These are phyloP conservation scores for Agrochola litura DNA, from an alignment of 2,888 invertebrate genomes.

Conservation along the genomic window DNA sequence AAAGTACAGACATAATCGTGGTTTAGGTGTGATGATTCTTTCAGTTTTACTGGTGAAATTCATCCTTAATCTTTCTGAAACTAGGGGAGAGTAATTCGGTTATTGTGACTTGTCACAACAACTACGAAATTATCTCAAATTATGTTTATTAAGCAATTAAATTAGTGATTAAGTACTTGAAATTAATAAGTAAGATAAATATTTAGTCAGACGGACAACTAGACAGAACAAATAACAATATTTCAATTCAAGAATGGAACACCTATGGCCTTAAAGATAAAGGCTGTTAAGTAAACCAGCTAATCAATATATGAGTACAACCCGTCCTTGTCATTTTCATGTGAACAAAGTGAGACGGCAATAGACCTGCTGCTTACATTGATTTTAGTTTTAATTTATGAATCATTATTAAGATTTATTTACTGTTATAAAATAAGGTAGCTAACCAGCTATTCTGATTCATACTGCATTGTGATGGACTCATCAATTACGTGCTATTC, in stretches of 20 bases:
- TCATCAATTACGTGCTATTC: neutral
- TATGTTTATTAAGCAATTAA: neutral
- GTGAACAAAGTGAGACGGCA: neutral
- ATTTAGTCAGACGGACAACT: neutral
- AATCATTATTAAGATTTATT: neutral
- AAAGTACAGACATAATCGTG: too few species aligned
- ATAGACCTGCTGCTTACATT: neutral
- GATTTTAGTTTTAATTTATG: neutral
- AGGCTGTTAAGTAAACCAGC: neutral
- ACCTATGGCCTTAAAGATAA: too few species aligned
- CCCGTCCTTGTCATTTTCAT: neutral
- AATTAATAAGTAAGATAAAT: neutral
- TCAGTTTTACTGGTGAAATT: too few species aligned
- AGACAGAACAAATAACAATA: neutral
- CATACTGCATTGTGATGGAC: constrained; percentile 3
- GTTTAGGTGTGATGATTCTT: too few species aligned
- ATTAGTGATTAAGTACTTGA: neutral
- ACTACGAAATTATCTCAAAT: too few species aligned
- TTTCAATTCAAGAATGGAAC: neutral
- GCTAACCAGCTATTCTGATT: constrained; percentile 5
- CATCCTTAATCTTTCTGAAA: neutral
- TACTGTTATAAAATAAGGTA: constrained; percentile 5
- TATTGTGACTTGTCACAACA: neutral
- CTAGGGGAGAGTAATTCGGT: neutral
- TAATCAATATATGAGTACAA: neutral